Conservation (phyloP, 2,888 invertebrate species). For the Cacoxenus indagator region DNA sequence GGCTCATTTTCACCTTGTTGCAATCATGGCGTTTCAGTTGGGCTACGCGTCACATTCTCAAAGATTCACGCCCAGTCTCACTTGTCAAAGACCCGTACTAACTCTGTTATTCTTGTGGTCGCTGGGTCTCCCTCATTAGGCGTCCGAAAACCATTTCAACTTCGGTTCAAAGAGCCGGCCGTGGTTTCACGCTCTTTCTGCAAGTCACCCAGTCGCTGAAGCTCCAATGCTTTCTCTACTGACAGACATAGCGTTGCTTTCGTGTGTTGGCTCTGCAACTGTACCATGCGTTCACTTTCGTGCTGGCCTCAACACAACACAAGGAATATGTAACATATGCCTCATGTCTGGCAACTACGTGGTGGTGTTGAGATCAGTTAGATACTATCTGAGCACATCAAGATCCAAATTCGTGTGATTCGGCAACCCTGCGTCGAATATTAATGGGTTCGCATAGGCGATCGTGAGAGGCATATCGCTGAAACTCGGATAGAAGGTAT, state of each 20-base stretch:
- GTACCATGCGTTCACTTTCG: slow-evolving; percentile 39
- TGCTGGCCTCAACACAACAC: slow-evolving; percentile 71
- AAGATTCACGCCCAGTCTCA: too few species aligned
- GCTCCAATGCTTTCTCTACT: slow-evolving; percentile 30
- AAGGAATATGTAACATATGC: slow-evolving; percentile 81
- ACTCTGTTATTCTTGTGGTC: slow-evolving; percentile 69
- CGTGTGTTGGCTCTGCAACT: slow-evolving; percentile 38
- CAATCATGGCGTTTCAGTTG: slow-evolving; percentile 61
- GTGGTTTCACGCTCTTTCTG: too few species aligned
- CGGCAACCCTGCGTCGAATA: slow-evolving; percentile 82
- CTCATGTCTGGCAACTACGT: slow-evolving; percentile 80
- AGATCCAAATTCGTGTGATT: slow-evolving; percentile 75
- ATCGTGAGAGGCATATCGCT: slow-evolving; percentile 88
- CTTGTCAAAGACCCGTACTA: too few species aligned
- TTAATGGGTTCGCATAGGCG: slow-evolving; percentile 83
- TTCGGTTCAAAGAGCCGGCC: slow-evolving; percentile 71
- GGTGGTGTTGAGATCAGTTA: slow-evolving; percentile 79
- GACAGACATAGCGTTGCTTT: slow-evolving; percentile 16
- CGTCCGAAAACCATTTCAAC: slow-evolving; percentile 80
- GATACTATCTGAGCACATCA: slow-evolving; percentile 75
- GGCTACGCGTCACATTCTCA: too few species aligned
- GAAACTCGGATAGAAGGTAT: slow-evolving; percentile 90
- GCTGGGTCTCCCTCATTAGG: slow-evolving; percentile 57
- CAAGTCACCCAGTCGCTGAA: slow-evolving; percentile 43
- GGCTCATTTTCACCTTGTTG: slow-evolving; percentile 71